These are phyloP conservation scores for Plecturocebus donacophilus DNA, from an alignment of 2,113 vertebrate genomes.

Conservation along the genomic window DNA sequence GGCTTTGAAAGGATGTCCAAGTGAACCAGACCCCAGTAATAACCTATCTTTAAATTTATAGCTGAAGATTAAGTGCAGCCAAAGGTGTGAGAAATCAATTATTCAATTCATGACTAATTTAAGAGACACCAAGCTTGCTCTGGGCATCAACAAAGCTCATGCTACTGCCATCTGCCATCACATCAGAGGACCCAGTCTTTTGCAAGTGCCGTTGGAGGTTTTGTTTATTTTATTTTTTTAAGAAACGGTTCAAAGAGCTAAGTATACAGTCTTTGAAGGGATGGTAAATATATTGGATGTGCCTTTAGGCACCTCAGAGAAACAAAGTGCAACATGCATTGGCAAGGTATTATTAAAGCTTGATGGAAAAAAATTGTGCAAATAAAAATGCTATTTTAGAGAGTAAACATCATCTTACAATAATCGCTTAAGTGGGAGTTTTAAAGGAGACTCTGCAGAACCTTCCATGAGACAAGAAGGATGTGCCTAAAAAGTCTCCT, in stretches of 20 bases:
- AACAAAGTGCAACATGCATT: constrained; percentile 14
- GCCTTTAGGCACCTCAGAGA: constrained; percentile 32
- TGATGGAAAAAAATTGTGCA: background rate
- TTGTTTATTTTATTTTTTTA: constrained; percentile 44
- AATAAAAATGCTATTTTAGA: constrained; percentile 40
- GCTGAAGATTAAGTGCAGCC: constrained; percentile 50
- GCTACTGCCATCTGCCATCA: constrained; percentile 48
- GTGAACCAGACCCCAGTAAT: background rate
- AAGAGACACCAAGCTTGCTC: constrained; percentile 66
- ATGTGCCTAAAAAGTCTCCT: constrained; percentile 64
- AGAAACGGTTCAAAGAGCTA: constrained; percentile 48
- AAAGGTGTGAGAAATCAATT: constrained; percentile 77
- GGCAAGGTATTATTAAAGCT: constrained; percentile 41
- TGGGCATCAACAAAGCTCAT: constrained; percentile 46
- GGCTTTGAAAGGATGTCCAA: constrained; percentile 26
- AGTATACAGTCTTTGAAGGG: constrained; percentile 42
- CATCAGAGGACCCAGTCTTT: background rate
- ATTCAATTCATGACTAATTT: constrained; percentile 79
- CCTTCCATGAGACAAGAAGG: constrained; percentile 68
- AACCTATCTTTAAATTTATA: constrained; percentile 66
- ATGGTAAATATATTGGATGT: background rate
- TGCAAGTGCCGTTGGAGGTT: constrained; percentile 46
- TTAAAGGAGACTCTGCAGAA: constrained; percentile 77
- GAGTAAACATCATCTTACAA: constrained; percentile 20
- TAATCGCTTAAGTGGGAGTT: constrained; percentile 69